Base-by-base conservation (phyloP, 1,140 invertebrate genomes). In the Drosophila pectinifera region DNA sequence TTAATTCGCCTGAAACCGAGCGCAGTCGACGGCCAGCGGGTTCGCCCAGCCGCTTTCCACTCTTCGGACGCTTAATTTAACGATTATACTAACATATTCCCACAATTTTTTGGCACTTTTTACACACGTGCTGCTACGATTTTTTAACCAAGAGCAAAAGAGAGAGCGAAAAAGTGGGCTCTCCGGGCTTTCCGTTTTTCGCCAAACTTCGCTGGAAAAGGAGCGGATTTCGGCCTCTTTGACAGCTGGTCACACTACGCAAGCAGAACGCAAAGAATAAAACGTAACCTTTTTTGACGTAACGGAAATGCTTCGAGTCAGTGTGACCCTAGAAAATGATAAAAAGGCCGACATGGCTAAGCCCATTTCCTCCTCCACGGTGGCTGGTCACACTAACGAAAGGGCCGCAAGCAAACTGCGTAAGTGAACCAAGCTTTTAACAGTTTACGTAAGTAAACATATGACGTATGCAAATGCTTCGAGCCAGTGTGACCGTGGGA, bases 41-140 rank as follows among this genome's bases (percentile, higher is more conserved):
- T 14, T 73, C 28, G 24, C 38, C 28, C 39, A 14, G n/a, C 42
- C 24, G n/a, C 18, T 48, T 58, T 45, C 46, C 61, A 80, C 72
- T 49, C 55, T 69, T 77, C 43, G 31, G 42, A 39, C 74, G 53
- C 59, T 80, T 73, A 80, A 62, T 73, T 28, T 70, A 54, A 6
- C 4, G 56, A 55, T 62, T 78, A 91, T 92, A 92, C 91, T 91
- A 92, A 92, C 91, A 92, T 92, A 91, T 92, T 84, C 76, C 70
- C 78, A 91, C 82, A 83, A 80, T 91, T 80, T 74, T 92, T 92
- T 92, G 91, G 91, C 91, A 92, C 91, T 92, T 90, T 91, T 92
- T 90, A 86, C 80, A 92, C 91, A 92, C 91, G 91, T 92, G 91
- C 91, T 92, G 89, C 89, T 89, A 91, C 86, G 73, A 76, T 76